Evolutionary conservation across 2,797 vertebrate genomes (phyloP), one percentile per base, ranked within the genome.

Genomic region (Bovichtus variegatus): DNA sequence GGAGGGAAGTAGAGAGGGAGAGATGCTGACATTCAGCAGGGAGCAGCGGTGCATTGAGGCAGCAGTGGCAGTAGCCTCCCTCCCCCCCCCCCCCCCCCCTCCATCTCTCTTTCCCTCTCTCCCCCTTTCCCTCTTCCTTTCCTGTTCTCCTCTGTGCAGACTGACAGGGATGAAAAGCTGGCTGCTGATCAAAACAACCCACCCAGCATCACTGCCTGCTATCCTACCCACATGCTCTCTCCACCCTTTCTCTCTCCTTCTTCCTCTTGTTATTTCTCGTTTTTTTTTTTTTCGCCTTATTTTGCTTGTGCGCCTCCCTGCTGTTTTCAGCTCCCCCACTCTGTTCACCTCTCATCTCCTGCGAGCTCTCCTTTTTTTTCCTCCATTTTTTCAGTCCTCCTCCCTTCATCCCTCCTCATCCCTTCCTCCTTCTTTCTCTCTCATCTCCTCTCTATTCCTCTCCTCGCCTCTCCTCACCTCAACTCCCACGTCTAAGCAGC

Each of bases 171-270:
- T 92, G 86, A 93, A 90, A 93, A 93, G 86, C 91, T 91, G 91
- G 92, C 91, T 93, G 86, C 87, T 92, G 93, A 95, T 95, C 92
- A 94, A 94, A 95, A 93, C 91, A 92, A 87, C 90, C 91, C 90
- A 83, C 89, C 93, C 91, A 86, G 85, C 87, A 83, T 82, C 82
- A 53, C 78, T 81, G 85, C 87, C 81, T 88, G 87, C 82, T 80
- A 60, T 81, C 76, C 64, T 82, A 84, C 86, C 83, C 77, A 59
- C 88, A 76, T 68, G 76, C 87, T 84, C 84, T 68, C 72, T 64
- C 76, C 72, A 73, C 70, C 51, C 53, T 71, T 74, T 60, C 66
- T 66, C 72, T 70, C 68, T 71, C 78, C 57, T 78, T 76, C 83
- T 66, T 82, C 81, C 71, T 80, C 87, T 91, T 51, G 55, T 90